Evolutionary conservation across 2,888 invertebrate genomes (phyloP).

Genomic region (Cactoblastis cactorum): DNA sequence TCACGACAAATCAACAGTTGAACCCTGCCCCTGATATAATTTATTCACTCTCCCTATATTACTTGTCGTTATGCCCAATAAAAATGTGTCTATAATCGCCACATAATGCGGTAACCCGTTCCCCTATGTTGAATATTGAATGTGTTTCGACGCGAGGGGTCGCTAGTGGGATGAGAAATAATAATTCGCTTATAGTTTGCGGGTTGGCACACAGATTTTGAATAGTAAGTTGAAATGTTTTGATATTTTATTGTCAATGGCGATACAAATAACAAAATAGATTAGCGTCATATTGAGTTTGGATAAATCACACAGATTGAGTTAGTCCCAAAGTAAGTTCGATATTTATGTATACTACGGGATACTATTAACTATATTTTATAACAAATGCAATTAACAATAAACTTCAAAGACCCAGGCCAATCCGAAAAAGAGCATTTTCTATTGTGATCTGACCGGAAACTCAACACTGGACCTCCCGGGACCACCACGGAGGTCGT

Average conservation of each 20-base stretch:
- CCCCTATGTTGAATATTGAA: constrained; percentile 64
- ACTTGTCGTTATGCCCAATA: constrained; percentile 47
- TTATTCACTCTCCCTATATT: constrained; percentile 26
- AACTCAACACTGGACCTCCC: too few species aligned
- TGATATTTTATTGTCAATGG: not conserved
- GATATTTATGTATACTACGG: too few species aligned
- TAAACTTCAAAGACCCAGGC: too few species aligned
- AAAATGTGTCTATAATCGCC: constrained; percentile 48
- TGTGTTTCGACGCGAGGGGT: constrained; percentile 45
- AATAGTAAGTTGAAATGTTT: not conserved
- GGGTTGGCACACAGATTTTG: constrained; percentile 31
- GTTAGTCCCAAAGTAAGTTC: too few species aligned
- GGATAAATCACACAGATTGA: too few species aligned
- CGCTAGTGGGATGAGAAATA: constrained; percentile 42
- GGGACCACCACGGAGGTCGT: too few species aligned
- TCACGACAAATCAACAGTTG: constrained; percentile 38
- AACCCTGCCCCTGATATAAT: constrained; percentile 25
- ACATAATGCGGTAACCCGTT: constrained; percentile 53
- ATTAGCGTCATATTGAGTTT: too few species aligned
- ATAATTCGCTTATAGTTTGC: constrained; percentile 34
- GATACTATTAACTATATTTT: too few species aligned
- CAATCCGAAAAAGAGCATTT: too few species aligned
- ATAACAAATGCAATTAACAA: too few species aligned
- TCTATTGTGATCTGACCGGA: too few species aligned
- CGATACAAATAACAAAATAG: too few species aligned